Evolutionary conservation across 2,888 invertebrate genomes (phyloP).

Genomic region (Heliconius aoede): DNA sequence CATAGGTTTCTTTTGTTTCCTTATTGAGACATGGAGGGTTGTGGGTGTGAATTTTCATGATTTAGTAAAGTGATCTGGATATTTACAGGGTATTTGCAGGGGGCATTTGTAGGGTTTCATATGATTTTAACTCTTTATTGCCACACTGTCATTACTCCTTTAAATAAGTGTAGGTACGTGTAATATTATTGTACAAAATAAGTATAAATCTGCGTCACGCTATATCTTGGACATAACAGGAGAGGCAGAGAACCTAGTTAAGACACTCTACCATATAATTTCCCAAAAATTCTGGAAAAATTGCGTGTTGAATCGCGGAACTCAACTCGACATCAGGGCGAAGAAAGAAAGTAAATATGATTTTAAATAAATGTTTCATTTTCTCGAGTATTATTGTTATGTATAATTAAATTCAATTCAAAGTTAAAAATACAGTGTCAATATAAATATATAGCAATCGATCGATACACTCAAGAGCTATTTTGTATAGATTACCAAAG

Average conservation of each 20-base stretch:
- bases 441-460: background rate
- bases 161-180: constrained; percentile 19
- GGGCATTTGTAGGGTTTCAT: constrained; percentile 78
- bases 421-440: no score
- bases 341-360: no score
- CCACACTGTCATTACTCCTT: constrained; percentile 53
- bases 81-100: no score
- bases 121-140: constrained; percentile 78
- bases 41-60: constrained; percentile 80
- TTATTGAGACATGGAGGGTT: constrained; percentile 75
- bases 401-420: background rate
- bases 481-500: constrained; percentile 49
- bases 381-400: background rate
- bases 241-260: no score
- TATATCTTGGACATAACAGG: no score
- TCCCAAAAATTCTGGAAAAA: no score
- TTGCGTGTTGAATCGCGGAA: no score
- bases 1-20: constrained; percentile 80
- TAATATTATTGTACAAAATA: no score
- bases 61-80: constrained; percentile 76
- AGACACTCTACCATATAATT: no score
- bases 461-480: constrained; percentile 7
- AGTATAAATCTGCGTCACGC: no score
- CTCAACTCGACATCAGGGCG: no score
- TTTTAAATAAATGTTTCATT: no score